Percentiles rank a stretch among this genome's conserved stretches.
These are phyloP conservation scores for Hippocampus zosterae DNA, from an alignment of 2,113 vertebrate genomes.

Conservation along the genomic window DNA sequence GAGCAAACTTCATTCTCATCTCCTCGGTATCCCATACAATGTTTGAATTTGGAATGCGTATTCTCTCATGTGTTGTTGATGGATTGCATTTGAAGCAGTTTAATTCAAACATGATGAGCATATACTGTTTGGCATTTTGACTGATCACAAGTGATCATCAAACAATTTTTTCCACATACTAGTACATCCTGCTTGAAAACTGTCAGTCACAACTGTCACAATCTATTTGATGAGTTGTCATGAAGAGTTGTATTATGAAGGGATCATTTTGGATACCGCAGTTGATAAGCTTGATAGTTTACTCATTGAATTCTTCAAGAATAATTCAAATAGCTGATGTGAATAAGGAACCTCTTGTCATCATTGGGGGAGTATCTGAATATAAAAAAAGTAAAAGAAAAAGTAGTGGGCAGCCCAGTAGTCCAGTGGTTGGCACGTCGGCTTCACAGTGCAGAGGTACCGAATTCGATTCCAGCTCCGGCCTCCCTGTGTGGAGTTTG, in stretches of 20 bases:
- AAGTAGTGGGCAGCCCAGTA: too few species aligned
- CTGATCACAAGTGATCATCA: slow-evolving; percentile 40
- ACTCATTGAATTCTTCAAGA: neutral
- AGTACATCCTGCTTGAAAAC: slow-evolving; percentile 13
- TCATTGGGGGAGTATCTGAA: neutral
- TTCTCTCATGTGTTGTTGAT: slow-evolving; percentile 29
- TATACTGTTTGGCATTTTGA: slow-evolving; percentile 28
- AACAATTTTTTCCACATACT: slow-evolving; percentile 20
- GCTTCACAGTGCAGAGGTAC: too few species aligned
- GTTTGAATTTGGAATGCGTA: slow-evolving; percentile 3
- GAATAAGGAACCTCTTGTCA: neutral
- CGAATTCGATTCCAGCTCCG: too few species aligned
- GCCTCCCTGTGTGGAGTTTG: too few species aligned
- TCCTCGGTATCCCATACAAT: neutral
- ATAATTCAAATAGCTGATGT: neutral
- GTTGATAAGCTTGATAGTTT: slow-evolving; percentile 6
- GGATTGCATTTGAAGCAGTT: slow-evolving; percentile 26
- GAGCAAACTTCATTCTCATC: neutral
- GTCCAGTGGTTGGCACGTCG: too few species aligned
- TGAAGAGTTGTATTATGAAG: neutral
- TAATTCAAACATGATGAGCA: slow-evolving; percentile 38
- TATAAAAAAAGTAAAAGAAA: neutral
- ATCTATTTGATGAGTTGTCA: neutral
- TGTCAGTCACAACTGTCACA: slow-evolving; percentile 56
- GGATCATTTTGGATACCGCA: neutral